A percentile compares a stretch with the other conserved stretches of the same genome.
Conservation (phyloP, 2,797 vertebrate species). For the Phoeniculus purpureus region DNA sequence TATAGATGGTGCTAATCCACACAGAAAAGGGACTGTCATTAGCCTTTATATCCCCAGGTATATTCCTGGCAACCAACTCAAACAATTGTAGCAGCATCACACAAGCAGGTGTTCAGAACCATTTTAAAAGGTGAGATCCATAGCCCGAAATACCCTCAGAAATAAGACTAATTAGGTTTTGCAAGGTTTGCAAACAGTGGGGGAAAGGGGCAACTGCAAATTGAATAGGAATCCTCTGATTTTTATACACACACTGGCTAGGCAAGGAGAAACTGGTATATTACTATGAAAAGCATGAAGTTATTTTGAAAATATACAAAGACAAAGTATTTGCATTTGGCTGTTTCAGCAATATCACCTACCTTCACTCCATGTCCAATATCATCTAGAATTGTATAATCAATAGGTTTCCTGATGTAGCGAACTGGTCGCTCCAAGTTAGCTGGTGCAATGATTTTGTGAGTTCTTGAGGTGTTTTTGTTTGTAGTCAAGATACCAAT, state of each 20-base stretch:
- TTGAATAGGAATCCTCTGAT: not conserved
- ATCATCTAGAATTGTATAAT: conserved; percentile 98
- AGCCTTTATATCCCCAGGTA: not conserved
- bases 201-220: not conserved
- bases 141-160: not conserved
- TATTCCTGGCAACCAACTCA: not conserved
- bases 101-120: not conserved
- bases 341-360: conserved; percentile 69
- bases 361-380: conserved; percentile 99
- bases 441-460: conserved; percentile 99
- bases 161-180: not conserved
- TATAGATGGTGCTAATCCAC: not conserved
- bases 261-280: conserved; percentile 58
- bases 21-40: not conserved
- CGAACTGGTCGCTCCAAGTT: conserved; percentile 98
- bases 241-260: not conserved
- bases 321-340: conserved; percentile 61
- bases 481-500: conserved; percentile 99
- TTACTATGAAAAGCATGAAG: conserved; percentile 26
- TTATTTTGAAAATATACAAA: conserved; percentile 66
- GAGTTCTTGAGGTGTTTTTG: conserved; percentile 99
- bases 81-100: not conserved
- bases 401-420: conserved; percentile 98
- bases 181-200: not conserved
- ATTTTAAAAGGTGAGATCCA: not conserved